Percentiles rank a stretch among this genome's conserved stretches.
Evolutionary conservation across 1,140 invertebrate species (phyloP).

Genomic region (Bombus huntii): DNA sequence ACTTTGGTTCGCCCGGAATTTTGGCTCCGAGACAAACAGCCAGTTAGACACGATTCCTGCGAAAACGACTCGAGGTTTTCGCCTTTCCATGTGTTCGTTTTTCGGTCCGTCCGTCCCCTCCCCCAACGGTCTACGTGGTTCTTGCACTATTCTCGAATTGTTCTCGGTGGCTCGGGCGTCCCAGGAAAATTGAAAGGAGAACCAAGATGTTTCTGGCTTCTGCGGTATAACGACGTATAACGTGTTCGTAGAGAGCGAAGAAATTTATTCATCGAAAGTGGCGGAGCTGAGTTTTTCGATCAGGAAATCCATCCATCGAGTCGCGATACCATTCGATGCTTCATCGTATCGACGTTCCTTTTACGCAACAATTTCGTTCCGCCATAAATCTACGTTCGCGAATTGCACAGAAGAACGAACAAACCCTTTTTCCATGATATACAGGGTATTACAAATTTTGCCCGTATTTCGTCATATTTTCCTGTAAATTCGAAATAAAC

Average conservation of each 20-base stretch:
- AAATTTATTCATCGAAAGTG: background rate
- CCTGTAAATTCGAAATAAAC: background rate
- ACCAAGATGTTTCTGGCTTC: no score
- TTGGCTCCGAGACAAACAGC: background rate
- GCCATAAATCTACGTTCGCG: background rate
- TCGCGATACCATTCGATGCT: background rate
- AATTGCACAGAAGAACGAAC: background rate
- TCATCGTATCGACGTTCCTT: background rate
- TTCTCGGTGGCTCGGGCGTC: no score
- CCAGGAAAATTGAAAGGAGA: no score
- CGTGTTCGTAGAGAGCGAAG: background rate
- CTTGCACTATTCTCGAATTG: no score
- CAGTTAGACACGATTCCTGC: background rate
- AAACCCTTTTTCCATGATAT: background rate
- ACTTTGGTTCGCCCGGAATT: background rate
- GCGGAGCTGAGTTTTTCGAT: background rate
- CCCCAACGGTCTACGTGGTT: no score
- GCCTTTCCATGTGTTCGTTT: background rate
- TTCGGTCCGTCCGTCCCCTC: no score
- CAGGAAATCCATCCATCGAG: background rate
- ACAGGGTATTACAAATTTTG: background rate
- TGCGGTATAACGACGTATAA: background rate
- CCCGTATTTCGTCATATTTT: background rate
- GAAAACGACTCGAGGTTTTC: background rate
- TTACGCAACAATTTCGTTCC: background rate